Evolutionary conservation across 2,888 invertebrate species (phyloP), one percentile per base, ranked within the genome.

Genomic region (Icerya purchasi): DNA sequence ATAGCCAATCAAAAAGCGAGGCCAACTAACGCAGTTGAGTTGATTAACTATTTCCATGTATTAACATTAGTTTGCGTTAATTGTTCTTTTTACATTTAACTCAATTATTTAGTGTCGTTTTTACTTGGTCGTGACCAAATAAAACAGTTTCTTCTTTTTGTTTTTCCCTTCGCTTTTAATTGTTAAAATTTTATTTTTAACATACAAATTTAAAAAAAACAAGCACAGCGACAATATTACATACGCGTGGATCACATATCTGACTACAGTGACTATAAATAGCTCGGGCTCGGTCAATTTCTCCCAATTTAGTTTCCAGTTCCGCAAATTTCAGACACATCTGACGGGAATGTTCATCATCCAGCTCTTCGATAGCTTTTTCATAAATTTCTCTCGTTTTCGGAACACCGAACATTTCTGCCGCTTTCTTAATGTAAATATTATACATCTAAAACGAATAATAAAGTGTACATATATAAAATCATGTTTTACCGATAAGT

Each of bases 221-320:
- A 36, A 36, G 14, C 14, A 36, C 14, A 36, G 5, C 5, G 5
- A 8, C 36, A 36, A 8, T 8, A 36, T 36, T 53, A 22, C 22
- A 36, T 53, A 94, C 93, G 70, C 98, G 80, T 1, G 98, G 98
- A 77, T 99, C 98, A 73, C 96, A 97, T 73, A 97, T 91, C 77
- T 99, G 97, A 67, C 96, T 93, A 69, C 96, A 96, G 72, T 99
- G 96, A 0, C 89, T 87, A 71, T 97, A 99, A 67, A 99, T 87
- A 1, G 94, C 94, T 64, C 98, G 75, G 0, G 97, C 97, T 65
- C 98, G 78, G 72, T 98, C 97, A 61, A 98, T 90, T 79, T 99
- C 97, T 56, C 98, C 98, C 50, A 99, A 76, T 71, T 94, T 93
- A 0, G 92, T 89, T 76, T 99, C 98, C 83, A 99, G 83, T 75